Evolutionary conservation across 1,140 invertebrate genomes (phyloP).

Genomic region (Leptonema lineaticorne): DNA sequence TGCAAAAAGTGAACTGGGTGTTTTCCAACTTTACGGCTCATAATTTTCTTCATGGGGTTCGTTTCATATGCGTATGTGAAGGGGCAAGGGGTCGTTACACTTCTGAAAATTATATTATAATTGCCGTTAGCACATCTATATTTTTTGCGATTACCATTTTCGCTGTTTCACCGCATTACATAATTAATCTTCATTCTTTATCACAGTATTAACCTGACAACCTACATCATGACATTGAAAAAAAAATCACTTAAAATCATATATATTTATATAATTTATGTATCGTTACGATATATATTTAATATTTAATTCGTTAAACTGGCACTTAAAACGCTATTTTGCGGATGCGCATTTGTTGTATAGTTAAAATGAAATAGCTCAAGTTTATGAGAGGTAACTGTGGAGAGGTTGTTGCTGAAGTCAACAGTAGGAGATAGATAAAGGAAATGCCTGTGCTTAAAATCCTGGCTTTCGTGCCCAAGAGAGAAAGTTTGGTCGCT

Average conservation of each 20-base stretch:
- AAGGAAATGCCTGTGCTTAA: constrained; percentile 20
- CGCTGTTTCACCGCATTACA: not conserved
- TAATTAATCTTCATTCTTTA: constrained; percentile 3
- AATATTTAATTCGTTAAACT: too few species aligned
- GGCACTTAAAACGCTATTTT: too few species aligned
- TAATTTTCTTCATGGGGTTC: constrained; percentile 29
- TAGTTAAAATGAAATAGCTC: not conserved
- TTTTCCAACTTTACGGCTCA: constrained; percentile 37
- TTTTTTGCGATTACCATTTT: not conserved
- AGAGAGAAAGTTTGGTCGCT: constrained; percentile 3
- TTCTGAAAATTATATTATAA: too few species aligned
- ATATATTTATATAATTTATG: too few species aligned
- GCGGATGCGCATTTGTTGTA: constrained; percentile 6
- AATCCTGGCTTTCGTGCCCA: constrained; percentile 5
- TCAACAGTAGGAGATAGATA: constrained; percentile 1
- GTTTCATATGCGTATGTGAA: not conserved
- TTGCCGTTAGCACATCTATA: not conserved
- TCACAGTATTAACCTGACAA: too few species aligned
- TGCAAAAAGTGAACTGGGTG: constrained; percentile 29
- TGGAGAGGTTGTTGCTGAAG: constrained; percentile 17
- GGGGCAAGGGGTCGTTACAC: not conserved
- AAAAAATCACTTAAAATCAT: too few species aligned
- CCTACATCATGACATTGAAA: not conserved
- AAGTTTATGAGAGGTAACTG: constrained; percentile 12
- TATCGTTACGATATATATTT: too few species aligned